Evolutionary conservation across 2,113 vertebrate species (phyloP).

Genomic region (Tauraco erythrolophus): DNA sequence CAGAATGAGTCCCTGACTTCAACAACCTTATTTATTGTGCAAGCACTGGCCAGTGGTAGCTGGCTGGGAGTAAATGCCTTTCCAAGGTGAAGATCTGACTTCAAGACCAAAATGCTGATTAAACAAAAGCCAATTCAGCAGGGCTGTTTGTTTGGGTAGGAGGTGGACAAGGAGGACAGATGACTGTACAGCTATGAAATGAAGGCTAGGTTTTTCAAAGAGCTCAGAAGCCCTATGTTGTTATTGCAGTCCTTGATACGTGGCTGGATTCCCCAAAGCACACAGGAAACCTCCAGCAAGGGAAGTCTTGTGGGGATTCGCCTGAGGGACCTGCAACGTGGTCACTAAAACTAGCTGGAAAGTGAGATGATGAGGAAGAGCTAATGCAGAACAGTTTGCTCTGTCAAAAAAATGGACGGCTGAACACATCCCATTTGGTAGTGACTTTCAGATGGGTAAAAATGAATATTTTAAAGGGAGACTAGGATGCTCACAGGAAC

Average conservation of each 20-base stretch:
- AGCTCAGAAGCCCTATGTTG: background rate
- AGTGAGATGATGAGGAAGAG: background rate
- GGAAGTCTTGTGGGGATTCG: background rate
- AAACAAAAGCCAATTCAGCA: background rate
- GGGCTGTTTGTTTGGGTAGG: background rate
- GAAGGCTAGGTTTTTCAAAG: background rate
- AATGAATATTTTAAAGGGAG: background rate
- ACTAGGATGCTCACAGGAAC: background rate
- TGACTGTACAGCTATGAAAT: background rate
- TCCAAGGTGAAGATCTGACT: background rate
- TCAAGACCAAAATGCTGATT: background rate
- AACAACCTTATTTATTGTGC: background rate
- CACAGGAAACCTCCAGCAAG: background rate
- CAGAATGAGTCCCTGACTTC: background rate
- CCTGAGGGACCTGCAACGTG: background rate
- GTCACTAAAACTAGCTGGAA: background rate
- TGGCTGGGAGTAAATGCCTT: background rate
- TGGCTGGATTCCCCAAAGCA: background rate
- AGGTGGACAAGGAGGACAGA: background rate
- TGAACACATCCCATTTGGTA: background rate
- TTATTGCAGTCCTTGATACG: background rate
- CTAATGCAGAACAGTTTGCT: background rate
- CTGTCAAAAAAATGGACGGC: background rate
- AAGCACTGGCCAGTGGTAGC: background rate
- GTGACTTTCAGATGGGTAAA: background rate